phyloP scores from a whole-genome alignment of 1,140 invertebrate genomes.

The Nymphalis io region DNA sequence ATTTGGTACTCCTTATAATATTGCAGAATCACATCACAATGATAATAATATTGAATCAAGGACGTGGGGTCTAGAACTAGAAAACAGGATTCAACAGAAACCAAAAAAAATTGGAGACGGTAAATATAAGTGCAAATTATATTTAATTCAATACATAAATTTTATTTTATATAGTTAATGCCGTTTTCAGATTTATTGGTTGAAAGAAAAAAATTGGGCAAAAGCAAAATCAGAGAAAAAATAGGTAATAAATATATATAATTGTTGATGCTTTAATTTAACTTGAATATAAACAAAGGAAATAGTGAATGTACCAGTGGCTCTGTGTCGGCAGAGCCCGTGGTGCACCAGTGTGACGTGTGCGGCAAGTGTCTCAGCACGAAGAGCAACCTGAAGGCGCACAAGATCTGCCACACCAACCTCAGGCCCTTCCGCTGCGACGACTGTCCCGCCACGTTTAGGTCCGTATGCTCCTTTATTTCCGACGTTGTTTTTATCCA shows the following conservation, averaged over 20 bases:
- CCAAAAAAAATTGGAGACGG: not conserved
- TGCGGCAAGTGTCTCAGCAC: slow-evolving; percentile 72
- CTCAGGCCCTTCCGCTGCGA: slow-evolving; percentile 60
- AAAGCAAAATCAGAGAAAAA: slow-evolving; percentile 62
- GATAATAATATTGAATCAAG: not conserved
- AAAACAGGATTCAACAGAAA: not conserved
- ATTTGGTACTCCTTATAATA: not conserved
- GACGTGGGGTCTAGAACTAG: not conserved
- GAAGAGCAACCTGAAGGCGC: slow-evolving; percentile 69
- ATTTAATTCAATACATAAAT: not conserved
- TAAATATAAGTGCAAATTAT: not conserved
- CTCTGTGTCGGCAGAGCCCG: not conserved
- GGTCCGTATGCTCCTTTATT: slow-evolving; percentile 41
- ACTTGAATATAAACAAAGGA: no score
- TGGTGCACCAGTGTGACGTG: slow-evolving; percentile 61
- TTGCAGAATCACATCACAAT: slow-evolving; percentile 24
- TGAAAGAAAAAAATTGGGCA: slow-evolving; percentile 47
- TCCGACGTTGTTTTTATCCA: no score
- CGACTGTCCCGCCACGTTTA: slow-evolving; percentile 64
- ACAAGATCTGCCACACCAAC: slow-evolving; percentile 70
- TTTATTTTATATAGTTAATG: not conserved
- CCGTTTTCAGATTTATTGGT: slow-evolving; percentile 41
- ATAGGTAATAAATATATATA: slow-evolving; percentile 43
- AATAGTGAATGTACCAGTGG: not conserved
- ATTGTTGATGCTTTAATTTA: not conserved